Evolutionary conservation across 1,140 invertebrate species (phyloP).

Genomic region (Rhyacophila brunnea): DNA sequence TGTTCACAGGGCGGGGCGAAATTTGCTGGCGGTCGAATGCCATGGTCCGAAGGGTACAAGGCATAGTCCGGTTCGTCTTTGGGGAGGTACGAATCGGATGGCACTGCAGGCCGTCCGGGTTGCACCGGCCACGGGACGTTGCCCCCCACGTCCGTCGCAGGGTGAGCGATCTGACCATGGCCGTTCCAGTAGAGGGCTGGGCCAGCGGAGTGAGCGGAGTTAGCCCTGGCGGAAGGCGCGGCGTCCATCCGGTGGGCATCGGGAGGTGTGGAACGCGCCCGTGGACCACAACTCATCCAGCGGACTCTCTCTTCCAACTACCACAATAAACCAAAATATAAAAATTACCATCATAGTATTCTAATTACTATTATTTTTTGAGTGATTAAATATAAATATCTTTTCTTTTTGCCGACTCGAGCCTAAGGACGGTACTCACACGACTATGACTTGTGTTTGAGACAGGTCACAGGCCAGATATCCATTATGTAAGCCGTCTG

Average conservation of each 20-base stretch:
- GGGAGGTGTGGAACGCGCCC: constrained; percentile 27
- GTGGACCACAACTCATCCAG: constrained; percentile 13
- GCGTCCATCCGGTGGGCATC: constrained; percentile 8
- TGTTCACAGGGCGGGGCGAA: constrained; percentile 20
- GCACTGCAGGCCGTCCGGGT: neutral
- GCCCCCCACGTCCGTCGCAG: constrained; percentile 1
- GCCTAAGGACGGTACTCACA: no score
- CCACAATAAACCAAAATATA: no score
- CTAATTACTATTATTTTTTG: no score
- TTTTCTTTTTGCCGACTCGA: no score
- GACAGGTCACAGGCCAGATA: no score
- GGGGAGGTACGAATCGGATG: constrained; percentile 10
- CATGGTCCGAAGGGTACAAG: constrained; percentile 16
- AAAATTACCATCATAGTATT: no score
- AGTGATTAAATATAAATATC: no score
- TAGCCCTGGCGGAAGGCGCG: constrained; percentile 3
- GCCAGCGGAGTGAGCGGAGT: constrained; percentile 14
- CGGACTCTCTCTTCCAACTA: constrained; percentile 32
- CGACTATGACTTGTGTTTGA: no score
- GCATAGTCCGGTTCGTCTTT: constrained; percentile 21
- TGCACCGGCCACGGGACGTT: neutral
- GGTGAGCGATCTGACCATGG: constrained; percentile 10
- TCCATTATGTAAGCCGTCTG: no score
- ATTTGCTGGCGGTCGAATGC: constrained; percentile 20
- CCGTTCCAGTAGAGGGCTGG: constrained; percentile 23